phyloP scores from a whole-genome alignment of 2,113 vertebrate genomes.

The Dasypus novemcinctus region DNA sequence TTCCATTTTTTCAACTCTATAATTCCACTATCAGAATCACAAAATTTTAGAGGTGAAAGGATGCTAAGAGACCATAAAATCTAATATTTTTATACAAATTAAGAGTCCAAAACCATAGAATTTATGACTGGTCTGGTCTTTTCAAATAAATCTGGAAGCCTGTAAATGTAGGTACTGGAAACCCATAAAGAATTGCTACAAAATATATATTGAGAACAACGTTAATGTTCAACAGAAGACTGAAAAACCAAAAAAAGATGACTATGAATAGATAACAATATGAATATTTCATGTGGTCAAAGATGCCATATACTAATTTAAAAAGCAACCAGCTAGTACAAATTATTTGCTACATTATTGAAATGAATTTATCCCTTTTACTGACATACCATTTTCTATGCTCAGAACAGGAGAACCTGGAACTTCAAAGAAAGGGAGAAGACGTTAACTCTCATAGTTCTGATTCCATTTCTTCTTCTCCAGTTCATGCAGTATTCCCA shows the following conservation, averaged over 20 bases:
- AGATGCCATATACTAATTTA: background rate
- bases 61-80: too few relatives aligned
- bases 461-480: background rate
- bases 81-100: background rate
- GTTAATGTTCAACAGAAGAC: background rate
- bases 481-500: background rate
- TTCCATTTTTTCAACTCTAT: fast-evolving
- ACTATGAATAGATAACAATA: fast-evolving
- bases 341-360: background rate
- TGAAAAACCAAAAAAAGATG: background rate
- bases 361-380: background rate
- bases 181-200: background rate
- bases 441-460: background rate
- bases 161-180: background rate
- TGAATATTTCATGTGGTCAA: background rate
- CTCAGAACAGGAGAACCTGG: background rate
- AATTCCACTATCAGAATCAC: background rate
- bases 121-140: too few relatives aligned
- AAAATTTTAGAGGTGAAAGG: background rate
- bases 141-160: background rate
- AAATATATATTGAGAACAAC: background rate
- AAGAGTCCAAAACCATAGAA: background rate
- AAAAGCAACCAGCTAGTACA: background rate
- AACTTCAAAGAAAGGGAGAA: background rate
- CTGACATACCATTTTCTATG: background rate